Conservation (phyloP, 2,888 invertebrate species). For the Heteromyza rotundicornis region DNA sequence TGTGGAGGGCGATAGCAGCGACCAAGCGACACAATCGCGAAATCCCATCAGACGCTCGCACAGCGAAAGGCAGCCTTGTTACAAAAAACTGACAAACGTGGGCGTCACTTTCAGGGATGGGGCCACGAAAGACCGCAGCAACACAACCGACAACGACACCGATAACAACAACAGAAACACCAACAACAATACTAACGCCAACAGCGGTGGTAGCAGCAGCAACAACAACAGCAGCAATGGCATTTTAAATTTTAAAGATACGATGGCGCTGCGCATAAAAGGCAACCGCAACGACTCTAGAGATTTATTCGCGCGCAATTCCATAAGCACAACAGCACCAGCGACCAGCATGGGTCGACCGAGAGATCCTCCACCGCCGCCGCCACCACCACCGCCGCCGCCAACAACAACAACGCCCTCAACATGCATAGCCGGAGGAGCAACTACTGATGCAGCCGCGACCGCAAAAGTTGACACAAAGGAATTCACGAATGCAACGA, state of each 20-base stretch:
- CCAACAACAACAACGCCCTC: constrained; percentile 26
- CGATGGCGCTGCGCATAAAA: constrained; percentile 80
- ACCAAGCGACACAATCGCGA: constrained; percentile 55
- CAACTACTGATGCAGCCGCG: constrained; percentile 22
- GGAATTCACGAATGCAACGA: constrained; percentile 18
- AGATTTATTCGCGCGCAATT: constrained; percentile 66
- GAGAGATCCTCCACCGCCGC: constrained; percentile 63
- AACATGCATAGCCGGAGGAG: neutral
- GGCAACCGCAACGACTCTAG: constrained; percentile 69
- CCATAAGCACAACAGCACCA: constrained; percentile 16
- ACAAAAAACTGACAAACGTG: constrained; percentile 21
- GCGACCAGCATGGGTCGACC: constrained; percentile 55
- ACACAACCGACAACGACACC: constrained; percentile 55
- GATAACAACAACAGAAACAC: neutral
- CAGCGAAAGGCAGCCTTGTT: constrained; percentile 54
- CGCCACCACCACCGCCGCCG: constrained; percentile 59
- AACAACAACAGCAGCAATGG: constrained; percentile 52
- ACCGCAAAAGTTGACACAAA: constrained; percentile 24
- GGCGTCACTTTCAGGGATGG: constrained; percentile 38
- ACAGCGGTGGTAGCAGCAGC: constrained; percentile 23
- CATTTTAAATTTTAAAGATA: constrained; percentile 69
- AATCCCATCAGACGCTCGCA: constrained; percentile 61
- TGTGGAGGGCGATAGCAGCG: constrained; percentile 17
- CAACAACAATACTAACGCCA: constrained; percentile 1
- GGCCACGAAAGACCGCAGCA: constrained; percentile 26